Evolutionary conservation across 1,140 invertebrate species (phyloP).

Genomic region (Ruditapes philippinarum): DNA sequence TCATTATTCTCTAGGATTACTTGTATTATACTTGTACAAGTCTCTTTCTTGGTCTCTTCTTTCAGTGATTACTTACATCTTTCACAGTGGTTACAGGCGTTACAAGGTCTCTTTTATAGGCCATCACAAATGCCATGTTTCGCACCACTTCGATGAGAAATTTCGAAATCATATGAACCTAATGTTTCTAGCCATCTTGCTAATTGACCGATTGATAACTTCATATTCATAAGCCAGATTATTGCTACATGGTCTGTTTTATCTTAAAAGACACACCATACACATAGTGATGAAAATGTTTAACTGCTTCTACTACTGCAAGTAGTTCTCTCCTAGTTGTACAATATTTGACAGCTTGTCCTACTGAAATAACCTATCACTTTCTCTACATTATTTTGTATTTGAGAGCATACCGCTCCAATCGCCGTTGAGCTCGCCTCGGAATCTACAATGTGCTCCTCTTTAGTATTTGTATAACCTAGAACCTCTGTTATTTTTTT

Average conservation of each 20-base stretch:
- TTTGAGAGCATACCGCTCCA: background rate
- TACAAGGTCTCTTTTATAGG: no score
- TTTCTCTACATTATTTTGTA: background rate
- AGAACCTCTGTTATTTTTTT: background rate
- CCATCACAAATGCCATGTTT: constrained; percentile 34
- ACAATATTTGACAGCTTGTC: constrained; percentile 35
- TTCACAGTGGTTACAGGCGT: background rate
- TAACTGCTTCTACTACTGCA: constrained; percentile 8
- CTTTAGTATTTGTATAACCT: background rate
- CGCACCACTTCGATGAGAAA: no score
- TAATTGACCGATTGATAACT: no score
- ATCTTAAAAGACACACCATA: background rate
- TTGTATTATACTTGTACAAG: background rate
- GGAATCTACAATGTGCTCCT: background rate
- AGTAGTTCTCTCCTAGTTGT: background rate
- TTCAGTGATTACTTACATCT: background rate
- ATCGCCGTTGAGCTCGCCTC: constrained; percentile 12
- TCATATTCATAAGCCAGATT: background rate
- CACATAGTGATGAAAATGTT: constrained; percentile 29
- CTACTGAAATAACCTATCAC: background rate
- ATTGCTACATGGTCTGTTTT: constrained; percentile 11
- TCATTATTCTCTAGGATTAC: no score
- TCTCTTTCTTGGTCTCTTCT: background rate
- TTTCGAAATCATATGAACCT: no score
- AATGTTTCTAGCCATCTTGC: no score